Base-by-base conservation (phyloP, 2,113 vertebrate genomes). In the Albula goreensis region DNA sequence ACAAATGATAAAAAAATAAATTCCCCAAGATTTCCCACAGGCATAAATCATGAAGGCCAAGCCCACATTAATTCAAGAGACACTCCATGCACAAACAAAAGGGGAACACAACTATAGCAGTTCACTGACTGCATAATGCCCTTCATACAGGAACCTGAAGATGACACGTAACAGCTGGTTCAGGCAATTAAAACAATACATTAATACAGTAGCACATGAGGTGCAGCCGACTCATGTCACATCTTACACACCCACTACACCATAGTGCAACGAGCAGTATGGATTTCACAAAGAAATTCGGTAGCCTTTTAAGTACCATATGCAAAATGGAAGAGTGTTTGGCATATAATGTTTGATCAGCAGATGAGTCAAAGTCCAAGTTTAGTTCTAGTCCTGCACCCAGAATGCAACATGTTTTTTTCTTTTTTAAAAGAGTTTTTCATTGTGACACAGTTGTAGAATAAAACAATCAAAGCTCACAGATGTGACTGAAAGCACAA, bases 1-100 rank as follows among this genome's bases (percentile, higher is more conserved):
- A 31, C n/a, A 31, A 25, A 11, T 9, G 9, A 1, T 10, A 60
- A 15, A 22, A 4, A 22, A n/a, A 70, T 70, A 17, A 74, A 25
- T 74, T 74, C 70, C 70, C n/a, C 8, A 9, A n/a, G 1, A 10
- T 74, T 74, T 22, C 8, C n/a, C 70, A 74, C 5, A 9, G 22
- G 10, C 70, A 74, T 74, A 74, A 74, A 74, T 31, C n/a, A 22
- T 70, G 17, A 63, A 70, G 63, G 63, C 19, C 63, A 70, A 22
- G 19, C 63, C 63, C n/a, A 70, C 57, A 15, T 11, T 60, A 60
- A 3, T 22, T n/a, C 70, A 31, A 74, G 2, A 11, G 70, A 74
- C n/a, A 31, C 70, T 25, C n/a, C 70, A 74, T 74, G 31, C 70
- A 74, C 70, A 74, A 74, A 74, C 70, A 74, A 74, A 74, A 74